Evolutionary conservation across 2,113 vertebrate genomes (phyloP), one percentile per base, ranked within the genome.

Genomic region (Mystacornis crossleyi): DNA sequence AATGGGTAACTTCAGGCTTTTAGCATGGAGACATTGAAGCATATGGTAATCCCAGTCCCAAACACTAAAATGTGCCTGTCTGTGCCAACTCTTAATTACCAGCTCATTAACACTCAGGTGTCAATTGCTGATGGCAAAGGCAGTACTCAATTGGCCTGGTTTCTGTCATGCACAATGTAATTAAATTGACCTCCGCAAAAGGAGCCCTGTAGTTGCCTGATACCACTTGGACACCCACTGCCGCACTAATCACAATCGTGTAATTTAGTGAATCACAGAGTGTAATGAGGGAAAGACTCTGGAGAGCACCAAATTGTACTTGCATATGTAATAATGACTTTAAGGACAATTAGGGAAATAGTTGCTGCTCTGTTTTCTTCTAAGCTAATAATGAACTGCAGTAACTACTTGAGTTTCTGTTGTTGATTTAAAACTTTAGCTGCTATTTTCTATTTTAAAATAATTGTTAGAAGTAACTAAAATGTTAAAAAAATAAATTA

Each of bases 41-140:
- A 99, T 98, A 98, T 98, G 98, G 98, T 92, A 97, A 97, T 97
- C 96, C 96, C 94, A 94, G 97, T 98, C 97, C 97, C 97, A 95
- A 98, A 98, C 97, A 98, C 92, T 95, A 97, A 98, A 98, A 96
- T 97, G 97, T 96, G 98, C 93, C 94, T 97, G 96, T 74, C 94
- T 97, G 93, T 98, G 98, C 98, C 98, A 99, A 90, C 95, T 97
- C 97, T 98, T 98, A 98, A 99, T 99, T 98, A 99, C 97, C 97
- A 98, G 97, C 98, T 99, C 98, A 98, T 99, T 99, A 99, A 98
- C 98, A 98, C 98, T 98, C 98, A 99, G 98, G 98, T 98, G 98
- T 98, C 98, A 98, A 98, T 98, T 98, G 98, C 98, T 98, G 97
- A 97, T 98, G 97, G 98, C 98, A 98, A 98, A 98, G 97, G 97